Base-by-base conservation (phyloP, 2,888 invertebrate genomes). In the Cabera pusaria region DNA sequence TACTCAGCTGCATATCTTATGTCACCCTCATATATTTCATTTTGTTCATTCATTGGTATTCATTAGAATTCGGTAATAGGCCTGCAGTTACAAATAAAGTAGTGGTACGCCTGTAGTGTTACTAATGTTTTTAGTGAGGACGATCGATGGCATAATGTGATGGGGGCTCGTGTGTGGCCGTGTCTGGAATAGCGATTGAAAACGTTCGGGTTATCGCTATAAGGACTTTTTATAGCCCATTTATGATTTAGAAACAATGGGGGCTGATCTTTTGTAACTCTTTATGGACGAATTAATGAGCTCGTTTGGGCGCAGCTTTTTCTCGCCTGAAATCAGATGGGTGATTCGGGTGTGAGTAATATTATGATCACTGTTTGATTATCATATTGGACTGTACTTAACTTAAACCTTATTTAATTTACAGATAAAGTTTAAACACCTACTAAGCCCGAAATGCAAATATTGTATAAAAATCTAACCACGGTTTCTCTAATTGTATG, bases 101-200 rank as follows among this genome's bases (percentile, higher is more conserved):
- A 73, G 67, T 66, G 57, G 52, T 66, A 40, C 40, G 31, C 29
- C 2, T 31, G 34, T 38, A 70, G 72, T 64, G 68, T 74, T 70
- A 59, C 72, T 80, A 75, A 84, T 79, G 81, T 77, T 80, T 76
- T n/a, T 65, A 72, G 72, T 74, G 73, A 79, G 71, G 79, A 73
- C 74, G 77, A 83, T 82, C 80, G 74, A 78, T 78, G 76, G 87
- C 86, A 85, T 88, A 88, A 88, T 87, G 78, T 75, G 81, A 87
- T 87, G 81, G 72, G 77, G 77, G 77, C 75, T 63, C 78, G 74
- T 78, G 86, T 85, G 86, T 81, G 87, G 87, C 86, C 70, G 72
- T 66, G 72, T 72, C 67, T 59, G 48, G 73, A 72, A 73, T 72
- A 59, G 72, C 64, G 61, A 59, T 69, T 76, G 65, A 67, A 74